A percentile compares a stretch with the other conserved stretches of the same genome.
Evolutionary conservation across 2,797 vertebrate genomes (phyloP).

Genomic region (Tolypeutes matacus): DNA sequence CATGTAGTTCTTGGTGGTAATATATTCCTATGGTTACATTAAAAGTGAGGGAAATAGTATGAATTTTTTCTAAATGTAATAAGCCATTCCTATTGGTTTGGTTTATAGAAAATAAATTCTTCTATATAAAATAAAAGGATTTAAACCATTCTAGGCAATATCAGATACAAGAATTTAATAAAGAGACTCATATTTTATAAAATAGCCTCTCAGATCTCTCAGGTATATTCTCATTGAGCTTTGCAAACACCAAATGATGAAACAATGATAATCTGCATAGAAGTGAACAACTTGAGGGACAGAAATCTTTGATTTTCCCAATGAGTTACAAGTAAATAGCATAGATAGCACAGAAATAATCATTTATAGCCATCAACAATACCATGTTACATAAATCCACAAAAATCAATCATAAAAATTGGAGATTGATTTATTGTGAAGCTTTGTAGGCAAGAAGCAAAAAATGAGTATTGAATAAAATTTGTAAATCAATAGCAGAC

Average conservation of each 20-base stretch:
- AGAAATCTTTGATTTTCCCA: not conserved
- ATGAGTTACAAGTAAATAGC: not conserved
- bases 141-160: not conserved
- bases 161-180: not conserved
- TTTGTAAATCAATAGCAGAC: not conserved
- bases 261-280: not conserved
- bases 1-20: not conserved
- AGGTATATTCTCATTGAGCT: not conserved
- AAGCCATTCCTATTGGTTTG: not conserved
- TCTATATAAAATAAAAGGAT: not conserved
- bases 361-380: not conserved
- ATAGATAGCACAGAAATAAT: not conserved
- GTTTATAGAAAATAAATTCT: slow-evolving; percentile 23
- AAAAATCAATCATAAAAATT: not conserved
- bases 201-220: not conserved
- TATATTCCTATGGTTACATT: not conserved
- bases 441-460: not conserved
- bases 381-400: not conserved
- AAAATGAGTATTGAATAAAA: not conserved
- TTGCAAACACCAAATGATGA: not conserved
- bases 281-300: not conserved
- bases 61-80: not conserved
- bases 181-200: not conserved
- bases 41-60: not conserved
- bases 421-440: not conserved